These are phyloP conservation scores for Ceraclea dissimilis DNA, from an alignment of 2,888 invertebrate genomes.

Conservation along the genomic window DNA sequence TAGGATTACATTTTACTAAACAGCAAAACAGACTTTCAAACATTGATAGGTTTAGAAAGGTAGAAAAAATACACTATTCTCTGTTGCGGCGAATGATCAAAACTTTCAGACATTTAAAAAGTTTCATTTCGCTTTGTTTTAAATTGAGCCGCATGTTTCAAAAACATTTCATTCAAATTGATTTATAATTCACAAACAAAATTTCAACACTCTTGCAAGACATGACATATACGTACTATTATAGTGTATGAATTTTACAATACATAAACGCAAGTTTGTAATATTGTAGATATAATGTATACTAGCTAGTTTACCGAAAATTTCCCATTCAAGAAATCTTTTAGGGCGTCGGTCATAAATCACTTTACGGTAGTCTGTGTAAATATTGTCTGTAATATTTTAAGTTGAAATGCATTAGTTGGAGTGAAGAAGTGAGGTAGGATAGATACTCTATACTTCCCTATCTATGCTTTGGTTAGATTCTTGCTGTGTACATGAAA, in stretches of 20 bases:
- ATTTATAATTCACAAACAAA: background rate
- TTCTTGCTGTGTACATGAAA: background rate
- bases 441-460: background rate
- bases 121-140: too few species aligned
- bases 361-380: constrained; percentile 13
- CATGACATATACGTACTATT: too few species aligned
- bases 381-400: constrained; percentile 23
- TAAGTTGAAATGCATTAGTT: constrained; percentile 2
- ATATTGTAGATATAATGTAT: background rate
- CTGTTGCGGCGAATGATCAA: too few species aligned
- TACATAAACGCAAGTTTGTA: too few species aligned
- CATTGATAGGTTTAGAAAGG: too few species aligned
- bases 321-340: constrained; percentile 1
- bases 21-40: too few species aligned
- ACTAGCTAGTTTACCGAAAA: background rate
- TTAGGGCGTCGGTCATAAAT: background rate
- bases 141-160: too few species aligned
- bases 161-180: background rate
- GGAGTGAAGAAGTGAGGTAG: constrained; percentile 1
- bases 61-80: too few species aligned
- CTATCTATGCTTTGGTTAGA: background rate
- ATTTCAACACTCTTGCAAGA: background rate
- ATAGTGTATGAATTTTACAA: too few species aligned
- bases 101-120: too few species aligned
- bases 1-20: too few species aligned